Base-by-base conservation (phyloP, 2,888 invertebrate species). In the Nomada goodeniana region DNA sequence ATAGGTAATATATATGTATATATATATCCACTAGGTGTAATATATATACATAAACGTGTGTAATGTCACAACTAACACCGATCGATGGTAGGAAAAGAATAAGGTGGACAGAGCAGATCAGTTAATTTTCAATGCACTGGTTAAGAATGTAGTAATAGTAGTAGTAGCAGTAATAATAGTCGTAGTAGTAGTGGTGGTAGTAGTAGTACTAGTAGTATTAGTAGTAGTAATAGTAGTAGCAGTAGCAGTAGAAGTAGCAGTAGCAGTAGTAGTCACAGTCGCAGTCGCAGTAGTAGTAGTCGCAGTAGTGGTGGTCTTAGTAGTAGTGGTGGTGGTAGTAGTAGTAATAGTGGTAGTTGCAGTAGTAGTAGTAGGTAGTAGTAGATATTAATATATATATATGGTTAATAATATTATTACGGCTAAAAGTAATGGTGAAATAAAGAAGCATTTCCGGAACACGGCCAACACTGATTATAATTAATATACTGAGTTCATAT, bases 361-460 rank as follows among this genome's bases (percentile, higher is more conserved):
- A 80, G 80, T 29, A 5, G 26, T 57, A 23, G 11, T 53, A 69
- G 63, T 85, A 80, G 80, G 2, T 86, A 84, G 59, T 76, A 81
- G 65, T 77, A 82, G 26, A 81, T 75, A 71, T 50, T 59, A 73
- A 69, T 74, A 78, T 80, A 69, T 74, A 78, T 80, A 75, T 77
- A 80, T 73, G 61, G 52, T 76, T 80, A 85, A 60, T 74, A 76
- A 71, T 82, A 85, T 71, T 84, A 83, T 73, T 86, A 88, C 86
- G 89, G 84, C 87, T 83, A 89, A 87, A 87, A 87, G 80, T 88
- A 88, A 88, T 82, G 86, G 81, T 87, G 88, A 88, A 85, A 87
- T 89, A 89, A 89, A 90, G 82, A 92, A 93, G 92, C 92, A 91
- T 91, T 91, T 93, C 91, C 92, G 93, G 91, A 92, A 92, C 91